Conservation (phyloP, 2,888 invertebrate genomes). For the Odontothrips loti region DNA sequence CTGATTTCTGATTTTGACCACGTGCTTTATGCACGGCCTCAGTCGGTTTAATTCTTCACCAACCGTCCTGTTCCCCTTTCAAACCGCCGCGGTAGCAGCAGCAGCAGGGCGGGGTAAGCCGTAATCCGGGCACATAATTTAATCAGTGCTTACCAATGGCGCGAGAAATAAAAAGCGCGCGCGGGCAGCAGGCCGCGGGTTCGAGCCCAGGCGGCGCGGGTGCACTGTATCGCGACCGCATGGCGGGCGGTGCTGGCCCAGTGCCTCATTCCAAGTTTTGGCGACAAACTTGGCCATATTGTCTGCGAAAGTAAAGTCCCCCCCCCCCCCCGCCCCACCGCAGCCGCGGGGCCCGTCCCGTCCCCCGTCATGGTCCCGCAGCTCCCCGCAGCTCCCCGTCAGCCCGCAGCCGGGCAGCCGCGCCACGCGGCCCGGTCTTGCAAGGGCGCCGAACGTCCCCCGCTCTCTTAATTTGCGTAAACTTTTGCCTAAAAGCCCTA, state of each 20-base stretch:
- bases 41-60: too few species aligned
- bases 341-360: too few species aligned
- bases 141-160: too few species aligned
- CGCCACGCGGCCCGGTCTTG: not conserved
- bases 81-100: not conserved
- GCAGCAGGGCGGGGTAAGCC: too few species aligned
- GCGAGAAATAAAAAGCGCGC: not conserved
- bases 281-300: constrained; percentile 21
- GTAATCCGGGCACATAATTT: too few species aligned
- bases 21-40: not conserved
- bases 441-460: not conserved
- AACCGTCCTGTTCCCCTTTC: not conserved
- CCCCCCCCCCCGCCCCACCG: not conserved
- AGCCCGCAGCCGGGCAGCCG: not conserved
- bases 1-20: too few species aligned
- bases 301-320: not conserved
- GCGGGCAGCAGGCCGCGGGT: not conserved
- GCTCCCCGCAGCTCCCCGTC: too few species aligned
- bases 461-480: constrained; percentile 8
- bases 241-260: not conserved
- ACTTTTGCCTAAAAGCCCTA: constrained; percentile 25
- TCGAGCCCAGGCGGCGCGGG: not conserved
- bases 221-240: too few species aligned
- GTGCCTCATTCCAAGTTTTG: not conserved
- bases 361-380: too few species aligned